Evolutionary conservation across 2,797 vertebrate species (phyloP).

Genomic region (Lindbergichthys nudifrons): DNA sequence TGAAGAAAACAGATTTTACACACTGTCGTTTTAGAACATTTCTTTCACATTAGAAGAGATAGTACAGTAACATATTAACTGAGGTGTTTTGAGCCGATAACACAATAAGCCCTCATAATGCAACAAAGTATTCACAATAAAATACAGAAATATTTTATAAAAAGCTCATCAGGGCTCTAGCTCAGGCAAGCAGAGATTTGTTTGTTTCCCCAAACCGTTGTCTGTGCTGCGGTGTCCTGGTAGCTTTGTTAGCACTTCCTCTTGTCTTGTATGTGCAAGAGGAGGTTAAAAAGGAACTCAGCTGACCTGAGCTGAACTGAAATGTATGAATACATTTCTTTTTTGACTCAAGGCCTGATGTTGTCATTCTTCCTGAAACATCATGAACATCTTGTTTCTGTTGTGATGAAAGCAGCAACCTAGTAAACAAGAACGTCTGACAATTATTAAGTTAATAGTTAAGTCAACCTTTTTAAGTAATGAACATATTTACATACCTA

Average conservation of each 20-base stretch:
- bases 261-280: constrained; percentile 26
- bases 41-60: constrained; percentile 22
- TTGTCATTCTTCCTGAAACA: constrained; percentile 67
- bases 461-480: constrained; percentile 6
- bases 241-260: constrained; percentile 43
- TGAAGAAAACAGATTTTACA: constrained; percentile 42
- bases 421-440: constrained; percentile 4
- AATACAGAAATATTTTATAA: constrained; percentile 13
- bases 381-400: constrained; percentile 57
- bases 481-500: too few relatives aligned
- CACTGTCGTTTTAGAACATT: constrained; percentile 26
- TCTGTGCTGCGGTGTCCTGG: constrained; percentile 42
- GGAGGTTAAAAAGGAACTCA: constrained; percentile 54
- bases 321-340: constrained; percentile 62
- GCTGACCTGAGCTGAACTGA: constrained; percentile 52
- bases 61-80: constrained; percentile 18
- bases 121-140: constrained; percentile 36
- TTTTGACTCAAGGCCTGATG: constrained; percentile 47
- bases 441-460: not conserved
- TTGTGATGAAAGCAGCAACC: constrained; percentile 34
- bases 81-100: constrained; percentile 20
- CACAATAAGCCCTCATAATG: constrained; percentile 10
- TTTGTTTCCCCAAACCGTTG: constrained; percentile 48
- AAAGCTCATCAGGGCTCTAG: constrained; percentile 19
- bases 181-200: constrained; percentile 19